Evolutionary conservation across 2,113 vertebrate genomes (phyloP), one percentile per base, ranked within the genome.

Genomic region (Calidris pygmaea): DNA sequence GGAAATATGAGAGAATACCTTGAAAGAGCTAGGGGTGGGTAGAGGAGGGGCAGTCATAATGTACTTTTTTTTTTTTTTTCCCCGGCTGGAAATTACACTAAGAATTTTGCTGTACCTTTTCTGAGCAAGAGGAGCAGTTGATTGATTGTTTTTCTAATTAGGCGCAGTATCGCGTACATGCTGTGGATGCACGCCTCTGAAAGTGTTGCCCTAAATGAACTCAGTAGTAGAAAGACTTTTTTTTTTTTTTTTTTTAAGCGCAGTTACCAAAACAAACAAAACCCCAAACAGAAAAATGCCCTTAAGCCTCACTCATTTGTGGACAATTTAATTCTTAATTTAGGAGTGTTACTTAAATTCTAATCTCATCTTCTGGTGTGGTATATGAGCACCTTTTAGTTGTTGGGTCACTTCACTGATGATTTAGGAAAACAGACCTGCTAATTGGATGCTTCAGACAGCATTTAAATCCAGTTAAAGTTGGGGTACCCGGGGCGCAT

Each of bases 131-230:
- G 66, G 56, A 95, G 62, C 66, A 72, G 66, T 74, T 95, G 83
- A 96, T 93, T 78, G 85, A 78, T 73, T 78, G 60, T 68, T 72
- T 92, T 91, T 87, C 68, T 94, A 79, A 91, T 94, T 87, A 93
- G 73, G 35, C 3, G 0, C 47, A 89, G 68, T 87, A 81, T 22
- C 5, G 30, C 0, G 1, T 12, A 19, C 68, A 35, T 48, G 53
- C 70, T 78, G 55, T 63, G 70, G 71, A 52, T 79, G 82, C 48
- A 35, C 1, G 1, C 77, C 60, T 77, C 75, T 76, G 77, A 85
- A 92, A 95, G 65, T 73, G 50, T 73, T 74, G 63, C 53, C 41
- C 47, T 87, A 83, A 80, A 94, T 94, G 45, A 91, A 68, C 62
- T 91, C 56, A 48, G 32, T 50, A 75, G 60, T 55, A 81, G 82